phyloP scores from a whole-genome alignment of 2,113 vertebrate species.

The Pao palembangensis region DNA sequence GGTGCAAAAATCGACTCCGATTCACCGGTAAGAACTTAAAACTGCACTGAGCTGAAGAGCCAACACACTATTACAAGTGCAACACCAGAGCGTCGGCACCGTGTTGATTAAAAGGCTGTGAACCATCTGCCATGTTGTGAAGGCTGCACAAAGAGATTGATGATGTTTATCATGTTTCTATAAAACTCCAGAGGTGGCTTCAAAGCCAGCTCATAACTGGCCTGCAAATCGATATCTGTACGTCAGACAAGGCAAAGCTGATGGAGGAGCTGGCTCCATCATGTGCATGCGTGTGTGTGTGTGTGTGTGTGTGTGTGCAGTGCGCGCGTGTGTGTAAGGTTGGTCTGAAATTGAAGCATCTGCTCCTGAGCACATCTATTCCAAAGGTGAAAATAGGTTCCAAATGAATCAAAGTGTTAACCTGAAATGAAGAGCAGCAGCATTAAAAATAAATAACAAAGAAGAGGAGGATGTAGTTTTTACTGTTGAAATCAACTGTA shows the following conservation, averaged over 20 bases:
- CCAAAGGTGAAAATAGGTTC: slow-evolving; percentile 61
- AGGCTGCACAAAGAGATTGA: slow-evolving; percentile 63
- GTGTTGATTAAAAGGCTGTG: slow-evolving; percentile 60
- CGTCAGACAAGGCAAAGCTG: slow-evolving; percentile 60
- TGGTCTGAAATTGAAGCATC: slow-evolving; percentile 61
- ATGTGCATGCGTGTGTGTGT: slow-evolving; percentile 15
- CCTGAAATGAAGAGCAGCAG: slow-evolving; percentile 43
- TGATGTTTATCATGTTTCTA: slow-evolving; percentile 68
- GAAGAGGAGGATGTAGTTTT: background rate
- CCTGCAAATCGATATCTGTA: slow-evolving; percentile 64
- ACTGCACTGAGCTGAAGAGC: background rate
- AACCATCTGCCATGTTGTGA: slow-evolving; percentile 63
- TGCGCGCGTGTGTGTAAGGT: slow-evolving; percentile 4
- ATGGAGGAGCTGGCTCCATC: slow-evolving; percentile 47
- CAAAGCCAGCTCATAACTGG: slow-evolving; percentile 57
- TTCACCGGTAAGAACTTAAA: background rate
- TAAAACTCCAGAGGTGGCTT: slow-evolving; percentile 59
- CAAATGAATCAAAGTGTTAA: slow-evolving; percentile 58
- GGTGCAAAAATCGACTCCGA: no score
- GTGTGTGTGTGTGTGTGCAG: slow-evolving; percentile 20
- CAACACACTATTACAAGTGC: slow-evolving; percentile 35
- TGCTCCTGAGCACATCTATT: slow-evolving; percentile 49
- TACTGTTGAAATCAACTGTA: no score
- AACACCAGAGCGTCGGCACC: slow-evolving; percentile 43
- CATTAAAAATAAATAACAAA: slow-evolving; percentile 32